Evolutionary conservation across 1,140 invertebrate species (phyloP).

Genomic region (Achatina immaculata): DNA sequence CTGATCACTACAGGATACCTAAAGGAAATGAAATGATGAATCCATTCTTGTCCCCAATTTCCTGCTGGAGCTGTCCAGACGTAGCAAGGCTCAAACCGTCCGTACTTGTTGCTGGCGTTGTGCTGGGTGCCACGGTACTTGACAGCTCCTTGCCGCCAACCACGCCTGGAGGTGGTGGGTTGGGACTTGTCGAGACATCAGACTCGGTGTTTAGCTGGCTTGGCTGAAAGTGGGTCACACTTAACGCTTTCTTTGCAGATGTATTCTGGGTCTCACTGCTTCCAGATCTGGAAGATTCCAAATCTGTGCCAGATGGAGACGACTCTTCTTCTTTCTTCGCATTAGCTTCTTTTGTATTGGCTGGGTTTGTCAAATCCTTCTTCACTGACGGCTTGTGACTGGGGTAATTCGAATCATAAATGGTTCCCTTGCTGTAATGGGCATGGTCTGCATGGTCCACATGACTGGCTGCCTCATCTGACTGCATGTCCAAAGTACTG

Average conservation of each 20-base stretch:
- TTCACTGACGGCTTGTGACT: constrained; percentile 39
- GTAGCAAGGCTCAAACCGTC: not conserved
- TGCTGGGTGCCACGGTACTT: constrained; percentile 32
- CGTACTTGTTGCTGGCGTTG: constrained; percentile 39
- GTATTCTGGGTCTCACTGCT: not conserved
- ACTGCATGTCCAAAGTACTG: constrained; percentile 17
- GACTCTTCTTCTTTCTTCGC: not conserved
- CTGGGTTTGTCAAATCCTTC: constrained; percentile 37
- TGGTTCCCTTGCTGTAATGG: constrained; percentile 43
- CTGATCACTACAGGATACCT: constrained; percentile 23
- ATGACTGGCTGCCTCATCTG: constrained; percentile 23
- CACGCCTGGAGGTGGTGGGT: constrained; percentile 58
- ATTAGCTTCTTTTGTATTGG: constrained; percentile 12
- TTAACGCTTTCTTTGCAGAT: not conserved
- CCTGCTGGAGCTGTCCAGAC: not conserved
- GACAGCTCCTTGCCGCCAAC: constrained; percentile 12
- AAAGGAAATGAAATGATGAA: constrained; percentile 22
- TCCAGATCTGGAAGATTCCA: not conserved
- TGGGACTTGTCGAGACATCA: constrained; percentile 57
- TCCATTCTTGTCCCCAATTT: not conserved
- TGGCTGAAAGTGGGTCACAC: constrained; percentile 5
- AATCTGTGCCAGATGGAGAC: not conserved
- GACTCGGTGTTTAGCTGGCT: constrained; percentile 50
- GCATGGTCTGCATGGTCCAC: constrained; percentile 11
- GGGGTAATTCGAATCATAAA: constrained; percentile 25